A percentile compares a stretch with the other conserved stretches of the same genome.
phyloP scores from a whole-genome alignment of 2,113 vertebrate genomes.

The Dipodomys spectabilis region DNA sequence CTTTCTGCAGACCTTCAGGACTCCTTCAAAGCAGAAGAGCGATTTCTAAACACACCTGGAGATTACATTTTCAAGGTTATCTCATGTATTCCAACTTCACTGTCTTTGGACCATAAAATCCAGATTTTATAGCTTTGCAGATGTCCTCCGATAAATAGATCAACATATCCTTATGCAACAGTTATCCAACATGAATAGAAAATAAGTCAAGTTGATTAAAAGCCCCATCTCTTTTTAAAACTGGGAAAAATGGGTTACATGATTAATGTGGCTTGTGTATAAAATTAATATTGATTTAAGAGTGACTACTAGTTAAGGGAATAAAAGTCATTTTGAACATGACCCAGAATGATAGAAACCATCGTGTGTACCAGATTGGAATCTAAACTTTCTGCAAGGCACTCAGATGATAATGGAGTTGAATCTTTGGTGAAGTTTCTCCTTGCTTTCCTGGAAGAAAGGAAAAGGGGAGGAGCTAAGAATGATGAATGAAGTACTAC shows the following conservation, averaged over 20 bases:
- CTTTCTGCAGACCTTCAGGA: neutral
- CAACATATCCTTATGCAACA: neutral
- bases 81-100: neutral
- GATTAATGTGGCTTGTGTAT: slow-evolving; percentile 21
- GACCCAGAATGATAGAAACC: slow-evolving; percentile 84
- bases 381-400: slow-evolving; percentile 90
- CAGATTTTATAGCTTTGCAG: neutral
- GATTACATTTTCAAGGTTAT: neutral
- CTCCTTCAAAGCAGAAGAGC: neutral
- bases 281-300: slow-evolving; percentile 51
- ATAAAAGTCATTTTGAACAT: slow-evolving; percentile 73
- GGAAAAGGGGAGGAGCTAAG: slow-evolving; percentile 88
- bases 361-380: slow-evolving; percentile 88
- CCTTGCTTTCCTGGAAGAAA: slow-evolving; percentile 90
- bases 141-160: neutral
- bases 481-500: slow-evolving; percentile 80
- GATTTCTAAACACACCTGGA: neutral
- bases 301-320: slow-evolving; percentile 43
- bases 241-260: slow-evolving; percentile 1
- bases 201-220: slow-evolving; percentile 35
- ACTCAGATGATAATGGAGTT: slow-evolving; percentile 89
- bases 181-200: neutral
- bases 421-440: slow-evolving; percentile 89
- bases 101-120: neutral
- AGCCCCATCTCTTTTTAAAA: neutral